Base-by-base conservation (phyloP, 1,140 invertebrate species). In the Carposina sasakii region DNA sequence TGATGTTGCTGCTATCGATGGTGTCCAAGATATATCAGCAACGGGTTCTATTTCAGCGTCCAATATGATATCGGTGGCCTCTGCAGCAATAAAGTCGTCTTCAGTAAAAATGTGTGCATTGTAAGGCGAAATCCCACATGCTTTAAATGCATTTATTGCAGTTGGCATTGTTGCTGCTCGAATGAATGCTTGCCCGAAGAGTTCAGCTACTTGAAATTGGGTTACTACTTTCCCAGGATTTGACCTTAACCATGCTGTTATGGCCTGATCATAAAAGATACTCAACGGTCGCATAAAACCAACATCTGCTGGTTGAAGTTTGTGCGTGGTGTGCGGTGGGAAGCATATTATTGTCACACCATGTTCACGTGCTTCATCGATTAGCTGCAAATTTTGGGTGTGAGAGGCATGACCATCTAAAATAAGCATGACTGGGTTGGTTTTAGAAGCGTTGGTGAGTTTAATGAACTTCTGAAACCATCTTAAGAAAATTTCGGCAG, bases 321-420 rank as follows among this genome's bases (percentile, higher is more conserved):
- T 48, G 46, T 84, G 78, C 20, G 67, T 75, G n/a, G 61, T 63
- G 44, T 84, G 81, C 40, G 81, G 71, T 5, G 75, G 75, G 15
- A 84, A 71, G 53, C 67, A 82, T 43, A 76, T 31, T 16, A 82
- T 61, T 26, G 66, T 57, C 24, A 74, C 59, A 43, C 44, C 71
- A 43, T 67, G 52, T 22, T 48, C 28, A 37, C 59, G 43, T 24
- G 52, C 60, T 58, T 55, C 46, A 44, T 57, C 51, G 19, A 73
- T 57, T 5, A 71, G 17, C 0, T 72, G 49, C 12, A 73, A 46
- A 51, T 65, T 73, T 57, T 60, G 46, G 4, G 62, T 68, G 33
- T 71, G 75, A 16, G 53, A 56, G 12, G 40, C 21, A 46, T 74
- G 64, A 0, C 68, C 71, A 60, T 79, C 71, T 33, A 76, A 48